Evolutionary conservation across 1,140 invertebrate species (phyloP).

Genomic region (Gryllus bimaculatus): DNA sequence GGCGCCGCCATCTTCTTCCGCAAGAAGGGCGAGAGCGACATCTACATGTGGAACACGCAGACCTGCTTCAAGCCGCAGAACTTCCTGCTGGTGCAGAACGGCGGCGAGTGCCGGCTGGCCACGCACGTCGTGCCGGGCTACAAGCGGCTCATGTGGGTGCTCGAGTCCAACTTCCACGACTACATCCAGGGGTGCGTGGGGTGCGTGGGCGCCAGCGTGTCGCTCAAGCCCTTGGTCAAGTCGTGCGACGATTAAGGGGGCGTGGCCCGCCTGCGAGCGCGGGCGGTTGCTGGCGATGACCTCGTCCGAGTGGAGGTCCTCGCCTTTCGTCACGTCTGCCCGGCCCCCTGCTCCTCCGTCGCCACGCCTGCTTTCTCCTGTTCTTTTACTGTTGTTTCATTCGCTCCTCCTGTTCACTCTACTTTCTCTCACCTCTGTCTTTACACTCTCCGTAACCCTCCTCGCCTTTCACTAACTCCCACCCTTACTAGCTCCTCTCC

Average conservation of each 20-base stretch:
- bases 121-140: constrained; percentile 47
- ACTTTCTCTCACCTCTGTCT: no score
- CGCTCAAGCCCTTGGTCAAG: constrained; percentile 41
- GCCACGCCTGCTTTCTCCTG: no score
- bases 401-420: no score
- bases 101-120: constrained; percentile 40
- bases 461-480: no score
- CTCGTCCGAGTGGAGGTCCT: no score
- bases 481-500: no score
- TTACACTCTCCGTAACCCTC: no score
- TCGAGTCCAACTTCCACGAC: constrained; percentile 53
- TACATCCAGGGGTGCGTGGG: constrained; percentile 49
- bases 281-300: no score
- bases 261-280: background rate
- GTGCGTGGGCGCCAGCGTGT: constrained; percentile 44
- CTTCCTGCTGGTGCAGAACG: constrained; percentile 42
- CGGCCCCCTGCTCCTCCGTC: no score
- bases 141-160: constrained; percentile 43
- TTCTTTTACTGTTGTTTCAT: no score
- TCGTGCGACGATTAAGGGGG: constrained; percentile 22
- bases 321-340: no score
- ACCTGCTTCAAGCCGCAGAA: constrained; percentile 30
- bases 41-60: constrained; percentile 39
- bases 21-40: constrained; percentile 33
- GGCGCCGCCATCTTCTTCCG: constrained; percentile 23